phyloP scores from a whole-genome alignment of 2,888 invertebrate genomes.

The Anodontia alba region DNA sequence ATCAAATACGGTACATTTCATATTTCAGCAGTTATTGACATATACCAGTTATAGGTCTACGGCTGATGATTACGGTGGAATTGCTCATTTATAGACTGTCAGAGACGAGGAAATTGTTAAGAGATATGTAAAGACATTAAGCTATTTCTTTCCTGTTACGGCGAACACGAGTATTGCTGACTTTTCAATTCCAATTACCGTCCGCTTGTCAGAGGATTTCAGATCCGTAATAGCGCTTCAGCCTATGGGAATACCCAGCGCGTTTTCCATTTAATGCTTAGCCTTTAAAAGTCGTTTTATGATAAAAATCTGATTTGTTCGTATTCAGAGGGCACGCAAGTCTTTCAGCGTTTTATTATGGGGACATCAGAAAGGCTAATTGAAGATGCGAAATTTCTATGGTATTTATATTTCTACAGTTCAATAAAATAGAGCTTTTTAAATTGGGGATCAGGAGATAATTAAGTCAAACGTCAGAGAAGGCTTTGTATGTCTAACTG shows the following conservation, averaged over 20 bases:
- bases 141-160: conserved; percentile 62
- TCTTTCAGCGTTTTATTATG: conserved; percentile 60
- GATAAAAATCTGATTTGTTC: conserved; percentile 58
- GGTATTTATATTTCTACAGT: conserved; percentile 58
- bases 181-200: conserved; percentile 63
- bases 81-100: conserved; percentile 65
- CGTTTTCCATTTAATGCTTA: conserved; percentile 56
- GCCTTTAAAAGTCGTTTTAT: conserved; percentile 58
- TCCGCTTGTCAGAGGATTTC: conserved; percentile 50
- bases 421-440: conserved; percentile 34
- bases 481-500: not conserved
- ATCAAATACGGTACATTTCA: no score
- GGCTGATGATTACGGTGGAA: conserved; percentile 57
- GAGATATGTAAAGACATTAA: conserved; percentile 60
- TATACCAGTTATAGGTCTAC: conserved; percentile 59
- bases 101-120: conserved; percentile 56
- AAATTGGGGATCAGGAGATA: conserved; percentile 51
- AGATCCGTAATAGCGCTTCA: conserved; percentile 46
- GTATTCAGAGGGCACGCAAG: conserved; percentile 53
- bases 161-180: conserved; percentile 44
- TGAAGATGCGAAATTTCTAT: conserved; percentile 49
- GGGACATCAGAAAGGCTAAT: conserved; percentile 56
- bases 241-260: conserved; percentile 48
- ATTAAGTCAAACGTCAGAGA: conserved; percentile 6
- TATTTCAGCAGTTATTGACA: conserved; percentile 21